phyloP scores from a whole-genome alignment of 2,797 vertebrate genomes.

The Botia almorhae region DNA sequence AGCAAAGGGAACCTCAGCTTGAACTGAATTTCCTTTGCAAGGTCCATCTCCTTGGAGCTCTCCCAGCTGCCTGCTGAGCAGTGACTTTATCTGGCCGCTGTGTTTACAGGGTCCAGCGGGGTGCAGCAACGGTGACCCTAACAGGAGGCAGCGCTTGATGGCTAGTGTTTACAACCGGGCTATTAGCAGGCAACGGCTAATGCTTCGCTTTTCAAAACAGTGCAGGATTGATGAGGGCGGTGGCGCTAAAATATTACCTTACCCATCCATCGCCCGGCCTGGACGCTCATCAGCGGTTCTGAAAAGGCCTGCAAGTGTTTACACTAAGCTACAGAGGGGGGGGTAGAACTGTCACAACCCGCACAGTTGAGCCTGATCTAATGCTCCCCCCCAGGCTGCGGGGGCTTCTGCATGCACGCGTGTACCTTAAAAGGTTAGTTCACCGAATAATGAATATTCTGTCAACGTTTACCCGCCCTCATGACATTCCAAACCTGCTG shows the following conservation, averaged over 20 bases:
- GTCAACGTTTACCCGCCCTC: background rate
- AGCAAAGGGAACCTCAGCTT: constrained; percentile 45
- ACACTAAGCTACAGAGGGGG: constrained; percentile 41
- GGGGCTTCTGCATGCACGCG: constrained; percentile 3
- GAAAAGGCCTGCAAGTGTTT: constrained; percentile 56
- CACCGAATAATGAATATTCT: background rate
- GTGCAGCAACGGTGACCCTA: constrained; percentile 43
- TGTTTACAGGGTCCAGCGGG: constrained; percentile 55
- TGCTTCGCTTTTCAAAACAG: constrained; percentile 76
- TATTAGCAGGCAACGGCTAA: constrained; percentile 69
- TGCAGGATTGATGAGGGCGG: constrained; percentile 75
- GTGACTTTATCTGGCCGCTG: constrained; percentile 47
- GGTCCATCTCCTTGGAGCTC: constrained; percentile 50
- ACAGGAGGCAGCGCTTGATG: constrained; percentile 57
- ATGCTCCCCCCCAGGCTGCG: constrained; percentile 36
- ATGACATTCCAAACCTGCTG: background rate
- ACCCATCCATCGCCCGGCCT: constrained; percentile 67
- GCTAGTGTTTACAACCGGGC: constrained; percentile 74
- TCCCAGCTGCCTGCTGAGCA: constrained; percentile 56
- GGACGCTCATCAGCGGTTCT: constrained; percentile 30
- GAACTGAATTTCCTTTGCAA: constrained; percentile 33
- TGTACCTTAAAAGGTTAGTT: constrained; percentile 13
- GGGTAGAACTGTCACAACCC: constrained; percentile 44
- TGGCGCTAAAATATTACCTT: constrained; percentile 76
- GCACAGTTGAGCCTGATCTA: constrained; percentile 47